Conservation (phyloP, 2,888 invertebrate genomes). For the Diarsia dahlii region DNA sequence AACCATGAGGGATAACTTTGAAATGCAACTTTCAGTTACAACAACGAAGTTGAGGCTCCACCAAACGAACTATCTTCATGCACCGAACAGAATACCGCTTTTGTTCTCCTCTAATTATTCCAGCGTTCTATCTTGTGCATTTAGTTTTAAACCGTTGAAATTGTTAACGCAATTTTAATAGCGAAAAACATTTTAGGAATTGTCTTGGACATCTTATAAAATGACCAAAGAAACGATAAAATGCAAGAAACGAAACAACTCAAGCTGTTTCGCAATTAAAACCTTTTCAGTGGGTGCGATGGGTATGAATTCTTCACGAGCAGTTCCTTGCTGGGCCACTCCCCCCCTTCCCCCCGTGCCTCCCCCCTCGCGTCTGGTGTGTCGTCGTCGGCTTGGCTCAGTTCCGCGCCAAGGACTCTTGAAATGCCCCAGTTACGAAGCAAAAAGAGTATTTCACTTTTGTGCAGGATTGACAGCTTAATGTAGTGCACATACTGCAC, state of each 20-base stretch:
- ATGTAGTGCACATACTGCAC: conserved; percentile 45
- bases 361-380: conserved; percentile 18
- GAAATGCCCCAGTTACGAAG: conserved; percentile 70
- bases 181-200: conserved; percentile 1
- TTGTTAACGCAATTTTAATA: neutral
- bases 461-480: conserved; percentile 61
- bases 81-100: conserved; percentile 13
- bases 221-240: conserved; percentile 45
- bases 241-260: conserved; percentile 61
- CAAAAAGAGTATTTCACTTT: conserved; percentile 64
- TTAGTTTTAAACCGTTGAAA: conserved; percentile 16
- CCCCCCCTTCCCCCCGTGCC: neutral
- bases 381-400: conserved; percentile 54
- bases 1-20: conserved; percentile 21
- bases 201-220: conserved; percentile 23
- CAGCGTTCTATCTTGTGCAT: neutral
- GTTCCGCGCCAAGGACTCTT: conserved; percentile 70
- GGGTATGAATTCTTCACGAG: conserved; percentile 73
- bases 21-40: conserved; percentile 16
- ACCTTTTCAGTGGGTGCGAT: conserved; percentile 66
- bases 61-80: conserved; percentile 45
- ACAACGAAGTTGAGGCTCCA: conserved; percentile 35
- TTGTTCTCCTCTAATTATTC: conserved; percentile 21
- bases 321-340: conserved; percentile 60
- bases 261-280: conserved; percentile 71